phyloP scores from a whole-genome alignment of 2,113 vertebrate genomes.

The Lanius ludovicianus region DNA sequence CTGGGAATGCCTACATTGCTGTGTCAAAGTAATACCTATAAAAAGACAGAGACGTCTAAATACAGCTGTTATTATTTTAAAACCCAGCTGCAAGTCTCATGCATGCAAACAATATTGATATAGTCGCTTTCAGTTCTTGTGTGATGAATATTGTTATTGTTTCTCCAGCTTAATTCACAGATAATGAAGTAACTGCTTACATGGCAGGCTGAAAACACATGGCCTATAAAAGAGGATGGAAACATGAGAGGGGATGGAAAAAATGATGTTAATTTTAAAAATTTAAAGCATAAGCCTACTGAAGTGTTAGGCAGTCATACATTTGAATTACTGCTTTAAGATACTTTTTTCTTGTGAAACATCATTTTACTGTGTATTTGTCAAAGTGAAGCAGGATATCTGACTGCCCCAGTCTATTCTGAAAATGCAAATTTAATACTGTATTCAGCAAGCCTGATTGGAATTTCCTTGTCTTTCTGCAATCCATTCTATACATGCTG shows the following conservation, averaged over 20 bases:
- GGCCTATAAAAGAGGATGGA: not conserved
- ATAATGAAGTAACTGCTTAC: not conserved
- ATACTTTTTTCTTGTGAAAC: not conserved
- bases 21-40: not conserved
- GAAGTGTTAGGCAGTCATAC: not conserved
- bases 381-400: not conserved
- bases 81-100: not conserved
- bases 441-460: not conserved
- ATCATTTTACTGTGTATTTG: not conserved
- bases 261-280: not conserved
- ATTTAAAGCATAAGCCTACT: not conserved
- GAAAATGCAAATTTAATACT: not conserved
- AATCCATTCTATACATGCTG: not conserved
- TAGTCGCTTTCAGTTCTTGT: not conserved
- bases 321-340: not conserved
- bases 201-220: not conserved
- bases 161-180: not conserved
- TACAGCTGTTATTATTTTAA: not conserved
- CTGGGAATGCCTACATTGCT: not conserved
- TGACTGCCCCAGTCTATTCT: not conserved
- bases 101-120: not conserved
- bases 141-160: not conserved
- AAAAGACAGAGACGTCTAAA: not conserved
- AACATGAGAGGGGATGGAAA: not conserved
- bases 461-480: not conserved